These are phyloP conservation scores for Drosophila algonquin DNA, from an alignment of 2,888 invertebrate species.

Conservation along the genomic window DNA sequence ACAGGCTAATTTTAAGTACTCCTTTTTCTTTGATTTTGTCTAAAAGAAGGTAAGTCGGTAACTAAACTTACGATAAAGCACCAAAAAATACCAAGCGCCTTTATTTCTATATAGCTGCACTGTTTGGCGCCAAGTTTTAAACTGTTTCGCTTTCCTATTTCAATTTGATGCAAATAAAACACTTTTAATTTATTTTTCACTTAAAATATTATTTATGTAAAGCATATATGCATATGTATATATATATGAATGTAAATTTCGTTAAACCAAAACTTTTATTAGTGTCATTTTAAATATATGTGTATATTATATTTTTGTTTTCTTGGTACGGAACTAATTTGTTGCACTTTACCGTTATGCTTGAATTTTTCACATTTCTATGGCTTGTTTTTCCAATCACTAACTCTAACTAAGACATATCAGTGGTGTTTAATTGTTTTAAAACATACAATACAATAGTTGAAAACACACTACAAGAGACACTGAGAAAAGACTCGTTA, in stretches of 20 bases:
- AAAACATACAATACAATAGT: conserved; percentile 22
- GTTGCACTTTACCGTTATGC: conserved; percentile 34
- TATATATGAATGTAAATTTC: conserved; percentile 46
- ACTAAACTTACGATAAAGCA: too few species aligned
- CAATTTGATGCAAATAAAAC: neutral
- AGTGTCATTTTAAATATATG: conserved; percentile 11
- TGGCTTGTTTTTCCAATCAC: too few species aligned
- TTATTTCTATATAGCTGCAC: too few species aligned
- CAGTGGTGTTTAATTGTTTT: conserved; percentile 39
- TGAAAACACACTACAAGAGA: conserved; percentile 44
- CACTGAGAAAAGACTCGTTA: conserved; percentile 44
- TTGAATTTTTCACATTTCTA: conserved; percentile 28
- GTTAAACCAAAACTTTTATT: conserved; percentile 33
- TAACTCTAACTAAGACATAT: conserved; percentile 42
- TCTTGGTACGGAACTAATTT: conserved; percentile 39
- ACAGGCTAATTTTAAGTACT: too few species aligned
- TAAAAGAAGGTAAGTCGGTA: too few species aligned
- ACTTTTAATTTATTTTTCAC: conserved; percentile 6
- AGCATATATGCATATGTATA: conserved; percentile 35
- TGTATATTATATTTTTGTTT: conserved; percentile 2
- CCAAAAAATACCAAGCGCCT: too few species aligned
- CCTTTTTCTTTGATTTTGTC: too few species aligned
- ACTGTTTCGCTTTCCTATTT: neutral
- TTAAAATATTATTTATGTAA: conserved; percentile 43
- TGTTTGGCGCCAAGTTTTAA: neutral